Percentiles rank a stretch among this genome's conserved stretches.
phyloP scores from a whole-genome alignment of 64 coral and sea anemone genomes.

The Actinia tenebrosa region DNA sequence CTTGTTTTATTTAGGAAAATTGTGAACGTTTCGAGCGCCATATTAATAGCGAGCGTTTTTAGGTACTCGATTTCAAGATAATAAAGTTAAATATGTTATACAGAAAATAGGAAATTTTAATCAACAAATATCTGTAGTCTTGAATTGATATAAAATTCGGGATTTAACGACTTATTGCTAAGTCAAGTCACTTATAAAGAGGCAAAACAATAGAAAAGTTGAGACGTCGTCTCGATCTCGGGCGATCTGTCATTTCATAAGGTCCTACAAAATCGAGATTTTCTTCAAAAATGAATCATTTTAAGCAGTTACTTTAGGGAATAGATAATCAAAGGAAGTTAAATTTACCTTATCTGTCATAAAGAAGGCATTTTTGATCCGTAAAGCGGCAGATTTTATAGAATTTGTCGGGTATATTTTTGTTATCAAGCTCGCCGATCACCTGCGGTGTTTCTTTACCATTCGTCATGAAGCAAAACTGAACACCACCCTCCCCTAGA shows the following conservation, averaged over 20 bases:
- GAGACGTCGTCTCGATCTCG: not conserved
- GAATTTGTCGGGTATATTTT: not conserved
- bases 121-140: not conserved
- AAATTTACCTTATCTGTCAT: not conserved
- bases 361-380: not conserved
- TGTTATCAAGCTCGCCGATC: not conserved
- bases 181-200: not conserved
- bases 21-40: not conserved
- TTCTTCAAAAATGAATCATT: not conserved
- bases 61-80: not conserved
- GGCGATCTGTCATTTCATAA: not conserved
- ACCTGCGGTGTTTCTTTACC: conserved; percentile 11
- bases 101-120: not conserved
- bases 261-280: not conserved
- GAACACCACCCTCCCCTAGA: not conserved
- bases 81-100: not conserved
- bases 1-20: not conserved
- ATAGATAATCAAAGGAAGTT: not conserved
- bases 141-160: not conserved
- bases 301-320: not conserved
- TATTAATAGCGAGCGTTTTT: not conserved
- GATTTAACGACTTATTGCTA: not conserved
- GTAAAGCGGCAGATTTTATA: not conserved
- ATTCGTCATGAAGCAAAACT: conserved; percentile 4
- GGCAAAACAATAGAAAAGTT: not conserved